Base-by-base conservation (phyloP, 2,113 vertebrate genomes). In the Pao palembangensis region DNA sequence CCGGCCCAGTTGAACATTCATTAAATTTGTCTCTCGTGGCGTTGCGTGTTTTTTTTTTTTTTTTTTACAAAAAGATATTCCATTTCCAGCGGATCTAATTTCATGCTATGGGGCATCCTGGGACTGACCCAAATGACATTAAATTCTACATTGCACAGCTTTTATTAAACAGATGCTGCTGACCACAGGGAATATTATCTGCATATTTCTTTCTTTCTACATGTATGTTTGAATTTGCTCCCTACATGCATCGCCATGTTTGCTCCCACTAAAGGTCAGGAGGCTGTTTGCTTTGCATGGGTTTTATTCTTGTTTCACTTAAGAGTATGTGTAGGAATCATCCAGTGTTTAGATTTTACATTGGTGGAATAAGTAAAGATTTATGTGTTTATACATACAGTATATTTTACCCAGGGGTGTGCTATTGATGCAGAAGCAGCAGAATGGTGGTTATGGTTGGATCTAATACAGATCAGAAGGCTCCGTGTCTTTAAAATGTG, bases 121-220 rank as follows among this genome's bases (percentile, higher is more conserved):
- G 19, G 60, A 66, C 81, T 84, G 84, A 84, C 81, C 82, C 73
- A 56, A 48, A 21, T 56, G 48, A 79, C 76, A 86, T 81, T 82
- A 69, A 82, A 84, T 85, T 84, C 53, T 69, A 78, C 77, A 79
- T 87, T 78, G 81, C 74, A 84, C 71, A 71, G 79, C 55, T 76
- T 81, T 74, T 75, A 38, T 46, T 8, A 58, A n/a, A 20, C 62
- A 2, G 8, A 52, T 67, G 55, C 67, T 75, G 82, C 86, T 85
- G 82, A 87, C 73, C 17, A 17, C 34, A 2, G 57, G 58, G 64
- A 81, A 84, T 82, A 75, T 82, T 76, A 86, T 76, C 73, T 74
- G 46, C 69, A 55, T 56, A 74, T 87, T 79, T 78, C 70, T 73
- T 63, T 59, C 64, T 75, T 53, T 51, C 58, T 31, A 61, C 47